Conservation (phyloP, 2,113 vertebrate genomes). For the Raja brachyura region DNA sequence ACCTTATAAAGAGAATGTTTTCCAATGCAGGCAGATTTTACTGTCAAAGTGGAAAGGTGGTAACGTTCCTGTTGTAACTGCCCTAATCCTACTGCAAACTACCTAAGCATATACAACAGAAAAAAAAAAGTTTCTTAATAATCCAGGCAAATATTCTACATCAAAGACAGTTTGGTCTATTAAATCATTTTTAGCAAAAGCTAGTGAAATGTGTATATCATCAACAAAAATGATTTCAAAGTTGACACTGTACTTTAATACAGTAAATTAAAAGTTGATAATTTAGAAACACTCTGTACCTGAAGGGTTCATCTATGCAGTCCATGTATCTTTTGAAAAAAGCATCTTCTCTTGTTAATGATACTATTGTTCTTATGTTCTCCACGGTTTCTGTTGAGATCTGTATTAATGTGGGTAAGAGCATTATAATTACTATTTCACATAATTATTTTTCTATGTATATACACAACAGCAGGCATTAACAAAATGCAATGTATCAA, state of each 20-base stretch:
- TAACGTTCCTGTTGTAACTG: not conserved
- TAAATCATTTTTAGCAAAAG: not conserved
- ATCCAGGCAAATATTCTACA: not conserved
- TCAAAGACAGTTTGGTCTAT: not conserved
- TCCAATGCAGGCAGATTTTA: not conserved
- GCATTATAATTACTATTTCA: constrained; percentile 40
- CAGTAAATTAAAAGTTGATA: not conserved
- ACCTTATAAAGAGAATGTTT: not conserved
- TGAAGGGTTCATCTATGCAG: constrained; percentile 49
- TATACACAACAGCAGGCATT: not conserved
- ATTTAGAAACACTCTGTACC: constrained; percentile 43
- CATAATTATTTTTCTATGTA: not conserved
- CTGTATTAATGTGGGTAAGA: constrained; percentile 47
- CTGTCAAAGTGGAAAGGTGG: not conserved
- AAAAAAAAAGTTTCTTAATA: not conserved
- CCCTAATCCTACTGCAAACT: not conserved
- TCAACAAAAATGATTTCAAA: not conserved
- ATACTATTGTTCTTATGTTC: constrained; percentile 54
- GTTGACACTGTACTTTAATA: not conserved
- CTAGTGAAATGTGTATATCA: not conserved
- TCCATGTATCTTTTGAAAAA: constrained; percentile 50
- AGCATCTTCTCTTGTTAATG: constrained; percentile 51
- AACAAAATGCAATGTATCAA: not conserved
- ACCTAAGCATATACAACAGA: not conserved
- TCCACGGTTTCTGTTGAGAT: constrained; percentile 55